Base-by-base conservation (phyloP, 2,888 invertebrate species). In the Malthinus seriepunctatus region DNA sequence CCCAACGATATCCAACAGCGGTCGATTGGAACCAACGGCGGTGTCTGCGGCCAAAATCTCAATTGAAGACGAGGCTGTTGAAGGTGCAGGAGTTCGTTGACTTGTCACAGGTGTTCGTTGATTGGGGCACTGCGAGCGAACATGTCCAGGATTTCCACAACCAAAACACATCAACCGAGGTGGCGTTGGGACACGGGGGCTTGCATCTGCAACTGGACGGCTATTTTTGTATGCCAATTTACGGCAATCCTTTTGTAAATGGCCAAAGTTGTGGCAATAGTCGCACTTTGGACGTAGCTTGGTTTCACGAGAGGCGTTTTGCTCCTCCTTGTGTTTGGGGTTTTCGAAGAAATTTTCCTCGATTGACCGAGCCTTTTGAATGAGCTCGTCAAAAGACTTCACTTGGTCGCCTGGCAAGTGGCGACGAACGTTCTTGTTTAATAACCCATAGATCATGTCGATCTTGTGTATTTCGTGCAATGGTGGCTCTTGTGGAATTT, bases 211-310 rank as follows among this genome's bases (percentile, higher is more conserved):
- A n/a, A n/a, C 12, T 11, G 7, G 9, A 3, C 12, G 33, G 3
- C 14, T 12, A n/a, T 10, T n/a, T n/a, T 2, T 8, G 1, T 8
- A 12, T 3, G 44, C 51, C 2, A 31, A 35, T 15, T 51, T 51
- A 1, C 45, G 12, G 45, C 51, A 51, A 10, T 42, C 50, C 3
- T 31, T 10, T 9, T 32, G 32, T 15, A 34, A 10, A 46, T 56
- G 51, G 3, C 57, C 57, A 39, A 46, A 57, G 33, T 51, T 44
- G 34, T 52, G 14, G 32, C 52, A 57, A 23, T 23, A 57, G 12
- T 31, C 46, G 8, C 32, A 10, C 8, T 34, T 44, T 11, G 56
- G 37, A 53, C 37, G 10, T 23, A 3, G 23, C 2, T 23, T 23
- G 23, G 5, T 5, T 23, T 23, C 23, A 23, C 23, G 23, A 5